These are phyloP conservation scores for Sclerodermus sp. DNA, from an alignment of 2,888 invertebrate species.

Conservation along the genomic window DNA sequence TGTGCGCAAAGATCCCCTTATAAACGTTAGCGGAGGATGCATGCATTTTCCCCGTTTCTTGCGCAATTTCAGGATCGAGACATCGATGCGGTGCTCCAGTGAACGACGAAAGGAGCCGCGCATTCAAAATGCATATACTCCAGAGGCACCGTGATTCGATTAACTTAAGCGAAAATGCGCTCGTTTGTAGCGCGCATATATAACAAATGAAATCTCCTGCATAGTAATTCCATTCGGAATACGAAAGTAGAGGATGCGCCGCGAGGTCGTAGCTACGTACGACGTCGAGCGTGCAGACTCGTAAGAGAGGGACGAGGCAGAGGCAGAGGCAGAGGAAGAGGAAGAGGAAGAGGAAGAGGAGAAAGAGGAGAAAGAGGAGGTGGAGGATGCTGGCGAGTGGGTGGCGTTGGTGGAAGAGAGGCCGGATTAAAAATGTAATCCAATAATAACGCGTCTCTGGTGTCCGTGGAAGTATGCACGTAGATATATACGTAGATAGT, in stretches of 20 bases:
- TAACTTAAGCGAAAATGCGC: constrained; percentile 55
- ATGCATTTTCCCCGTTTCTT: too few species aligned
- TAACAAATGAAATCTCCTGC: constrained; percentile 57
- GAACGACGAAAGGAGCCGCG: constrained; percentile 30
- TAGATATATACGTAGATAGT: constrained; percentile 23
- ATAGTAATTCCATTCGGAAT: constrained; percentile 57
- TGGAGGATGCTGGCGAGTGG: constrained; percentile 24
- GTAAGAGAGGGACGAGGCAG: too few species aligned
- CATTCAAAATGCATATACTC: constrained; percentile 52
- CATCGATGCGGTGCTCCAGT: neutral
- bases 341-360: constrained; percentile 23
- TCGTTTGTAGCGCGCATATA: constrained; percentile 52
- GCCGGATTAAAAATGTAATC: constrained; percentile 58
- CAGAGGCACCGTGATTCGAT: constrained; percentile 49
- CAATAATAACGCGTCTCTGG: constrained; percentile 58
- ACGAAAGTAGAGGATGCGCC: constrained; percentile 54
- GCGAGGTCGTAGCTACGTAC: constrained; percentile 41
- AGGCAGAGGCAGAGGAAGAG: too few species aligned
- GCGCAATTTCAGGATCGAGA: neutral
- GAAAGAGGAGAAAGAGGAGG: constrained; percentile 16
- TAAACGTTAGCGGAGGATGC: too few species aligned
- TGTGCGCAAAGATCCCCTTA: too few species aligned
- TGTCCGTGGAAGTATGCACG: constrained; percentile 48
- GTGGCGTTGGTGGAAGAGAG: constrained; percentile 39
- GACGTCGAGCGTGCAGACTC: constrained; percentile 26